Percentiles rank a stretch among this genome's conserved stretches.
Conservation (phyloP, 2,888 invertebrate genomes). For the Dichetophora obliterata region DNA sequence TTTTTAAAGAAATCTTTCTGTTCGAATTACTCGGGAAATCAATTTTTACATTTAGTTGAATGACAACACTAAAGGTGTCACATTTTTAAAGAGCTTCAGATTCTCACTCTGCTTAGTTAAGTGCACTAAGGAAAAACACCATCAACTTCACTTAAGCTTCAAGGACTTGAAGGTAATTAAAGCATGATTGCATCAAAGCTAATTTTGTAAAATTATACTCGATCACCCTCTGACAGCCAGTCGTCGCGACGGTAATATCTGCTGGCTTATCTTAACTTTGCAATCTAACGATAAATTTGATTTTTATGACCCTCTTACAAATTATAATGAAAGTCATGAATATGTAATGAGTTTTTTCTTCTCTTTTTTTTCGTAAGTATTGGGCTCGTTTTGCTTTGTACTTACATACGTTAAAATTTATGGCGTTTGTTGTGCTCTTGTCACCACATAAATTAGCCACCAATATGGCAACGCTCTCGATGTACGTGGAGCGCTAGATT, state of each 20-base stretch:
- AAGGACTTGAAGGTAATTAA: too few relatives aligned
- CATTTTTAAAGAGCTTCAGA: too few relatives aligned
- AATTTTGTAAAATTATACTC: neutral
- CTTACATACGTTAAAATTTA: conserved; percentile 33
- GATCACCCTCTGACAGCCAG: neutral
- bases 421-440: conserved; percentile 35
- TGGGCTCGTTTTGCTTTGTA: neutral
- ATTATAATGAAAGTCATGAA: conserved; percentile 46
- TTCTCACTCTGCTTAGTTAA: too few relatives aligned
- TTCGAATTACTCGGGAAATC: too few relatives aligned
- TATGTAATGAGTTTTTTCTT: conserved; percentile 43
- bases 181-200: too few relatives aligned
- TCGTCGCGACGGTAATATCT: neutral
- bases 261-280: conserved; percentile 17
- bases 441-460: conserved; percentile 45
- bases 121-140: too few relatives aligned
- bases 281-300: conserved; percentile 46
- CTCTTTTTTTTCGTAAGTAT: neutral
- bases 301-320: conserved; percentile 43
- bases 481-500: neutral
- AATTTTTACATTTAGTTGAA: too few relatives aligned
- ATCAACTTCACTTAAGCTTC: too few relatives aligned
- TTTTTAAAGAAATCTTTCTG: too few relatives aligned
- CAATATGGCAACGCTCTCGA: conserved; percentile 29
- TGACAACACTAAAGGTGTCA: too few relatives aligned